phyloP scores from a whole-genome alignment of 1,140 invertebrate genomes.

The Vanessa tameamea region DNA sequence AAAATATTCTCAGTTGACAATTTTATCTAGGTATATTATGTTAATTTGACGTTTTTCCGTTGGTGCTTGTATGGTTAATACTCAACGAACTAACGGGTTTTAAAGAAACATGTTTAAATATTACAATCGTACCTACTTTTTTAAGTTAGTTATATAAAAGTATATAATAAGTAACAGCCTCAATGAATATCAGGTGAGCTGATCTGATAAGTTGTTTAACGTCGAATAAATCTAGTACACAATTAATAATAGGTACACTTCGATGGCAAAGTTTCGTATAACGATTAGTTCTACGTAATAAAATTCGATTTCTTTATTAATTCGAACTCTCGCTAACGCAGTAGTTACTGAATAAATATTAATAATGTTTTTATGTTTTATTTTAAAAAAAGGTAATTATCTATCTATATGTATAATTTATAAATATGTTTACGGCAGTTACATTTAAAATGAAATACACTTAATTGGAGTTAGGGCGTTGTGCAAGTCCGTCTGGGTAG shows the following conservation, averaged over 20 bases:
- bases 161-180: background rate
- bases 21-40: background rate
- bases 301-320: too few relatives aligned
- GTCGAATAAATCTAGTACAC: background rate
- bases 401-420: too few relatives aligned
- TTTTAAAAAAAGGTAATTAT: too few relatives aligned
- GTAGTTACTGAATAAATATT: too few relatives aligned
- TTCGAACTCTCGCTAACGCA: too few relatives aligned
- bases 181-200: background rate
- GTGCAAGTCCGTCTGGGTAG: too few relatives aligned
- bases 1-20: slow-evolving; percentile 7
- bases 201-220: background rate
- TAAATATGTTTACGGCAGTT: too few relatives aligned
- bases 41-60: background rate
- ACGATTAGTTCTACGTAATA: background rate
- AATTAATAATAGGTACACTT: background rate
- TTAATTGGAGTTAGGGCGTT: too few relatives aligned
- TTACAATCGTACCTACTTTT: background rate
- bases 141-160: background rate
- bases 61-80: background rate
- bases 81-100: background rate
- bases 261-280: background rate
- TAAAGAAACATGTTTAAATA: background rate
- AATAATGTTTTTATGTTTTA: too few relatives aligned
- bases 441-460: too few relatives aligned